Base-by-base conservation (phyloP, 2,113 vertebrate species). In the Rhipidura dahli region DNA sequence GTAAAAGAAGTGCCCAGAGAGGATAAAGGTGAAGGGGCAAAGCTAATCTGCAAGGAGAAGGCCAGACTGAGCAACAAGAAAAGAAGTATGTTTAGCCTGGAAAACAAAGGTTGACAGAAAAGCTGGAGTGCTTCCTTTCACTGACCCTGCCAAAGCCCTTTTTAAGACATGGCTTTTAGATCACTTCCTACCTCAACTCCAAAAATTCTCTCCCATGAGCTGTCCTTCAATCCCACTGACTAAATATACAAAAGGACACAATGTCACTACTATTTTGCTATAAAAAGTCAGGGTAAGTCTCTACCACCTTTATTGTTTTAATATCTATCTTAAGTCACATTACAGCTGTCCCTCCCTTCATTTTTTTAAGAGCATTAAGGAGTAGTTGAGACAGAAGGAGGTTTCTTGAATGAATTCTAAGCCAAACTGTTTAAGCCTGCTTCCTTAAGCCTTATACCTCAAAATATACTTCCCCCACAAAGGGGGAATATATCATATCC, bases 51-150 rank as follows among this genome's bases (percentile, higher is more conserved):
- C 94, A 94, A 93, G 82, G 47, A 94, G 79, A 76, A 95, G 94
- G 95, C 93, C 95, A 95, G 90, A 24, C 59, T 65, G 31, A 90
- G 54, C 50, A 91, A 92, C 68, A 65, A 94, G 72, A 87, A 79
- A 73, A 96, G 72, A 73, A 87, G 88, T 51, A 93, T 78, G 83
- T 75, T 95, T 92, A 83, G 90, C 80, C 89, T 91, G 56, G 73
- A 91, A 96, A 91, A 95, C 89, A 97, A 97, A 97, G 71, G 63
- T 60, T 75, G 83, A 92, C 83, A 96, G 91, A 97, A 95, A 94
- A 91, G 88, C 91, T 92, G 76, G 72, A 95, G 73, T 92, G 73
- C 75, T 87, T 88, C 88, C 87, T 93, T 95, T 93, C 66, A 90
- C 57, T 21, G 1, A 60, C 63, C 60, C 63, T 77, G 75, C 45